Conservation (phyloP, 2,888 invertebrate genomes). For the Drosophila buzzatii region DNA sequence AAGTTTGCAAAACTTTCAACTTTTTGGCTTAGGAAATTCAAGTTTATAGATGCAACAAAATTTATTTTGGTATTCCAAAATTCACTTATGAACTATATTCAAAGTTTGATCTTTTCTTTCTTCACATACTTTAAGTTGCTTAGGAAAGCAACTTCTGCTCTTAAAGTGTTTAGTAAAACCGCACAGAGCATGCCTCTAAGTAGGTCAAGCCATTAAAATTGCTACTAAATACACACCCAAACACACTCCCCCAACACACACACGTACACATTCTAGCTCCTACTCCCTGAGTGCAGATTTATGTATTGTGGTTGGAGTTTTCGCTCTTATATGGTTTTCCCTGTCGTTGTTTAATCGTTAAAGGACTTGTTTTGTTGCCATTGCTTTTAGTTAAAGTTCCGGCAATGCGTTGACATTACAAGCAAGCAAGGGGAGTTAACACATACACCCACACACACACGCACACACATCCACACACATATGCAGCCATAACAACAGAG, state of each 20-base stretch:
- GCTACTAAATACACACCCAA: conserved; percentile 42
- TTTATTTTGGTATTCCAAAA: background rate
- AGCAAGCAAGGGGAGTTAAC: conserved; percentile 12
- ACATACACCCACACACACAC: conserved; percentile 3
- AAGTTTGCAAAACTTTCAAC: background rate
- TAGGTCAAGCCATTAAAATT: conserved; percentile 77
- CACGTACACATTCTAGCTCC: conserved; percentile 2
- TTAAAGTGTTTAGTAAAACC: conserved; percentile 68
- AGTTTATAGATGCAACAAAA: background rate
- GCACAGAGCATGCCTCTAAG: conserved; percentile 45
- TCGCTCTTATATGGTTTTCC: conserved; percentile 46
- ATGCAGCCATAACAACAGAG: conserved; percentile 52
- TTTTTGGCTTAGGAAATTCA: background rate
- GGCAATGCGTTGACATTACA: conserved; percentile 57
- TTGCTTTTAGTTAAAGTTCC: conserved; percentile 44
- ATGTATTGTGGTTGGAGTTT: conserved; percentile 37
- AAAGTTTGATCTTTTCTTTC: background rate
- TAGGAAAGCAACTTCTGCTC: conserved; percentile 28
- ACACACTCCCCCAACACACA: conserved; percentile 1
- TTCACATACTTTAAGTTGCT: conserved; percentile 20
- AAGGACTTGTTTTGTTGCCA: conserved; percentile 43
- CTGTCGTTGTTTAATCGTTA: conserved; percentile 76
- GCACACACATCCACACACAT: conserved; percentile 28
- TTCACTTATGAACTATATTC: background rate
- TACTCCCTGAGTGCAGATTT: conserved; percentile 49